Evolutionary conservation across 2,888 invertebrate species (phyloP).

Genomic region (Diarsia rubi): DNA sequence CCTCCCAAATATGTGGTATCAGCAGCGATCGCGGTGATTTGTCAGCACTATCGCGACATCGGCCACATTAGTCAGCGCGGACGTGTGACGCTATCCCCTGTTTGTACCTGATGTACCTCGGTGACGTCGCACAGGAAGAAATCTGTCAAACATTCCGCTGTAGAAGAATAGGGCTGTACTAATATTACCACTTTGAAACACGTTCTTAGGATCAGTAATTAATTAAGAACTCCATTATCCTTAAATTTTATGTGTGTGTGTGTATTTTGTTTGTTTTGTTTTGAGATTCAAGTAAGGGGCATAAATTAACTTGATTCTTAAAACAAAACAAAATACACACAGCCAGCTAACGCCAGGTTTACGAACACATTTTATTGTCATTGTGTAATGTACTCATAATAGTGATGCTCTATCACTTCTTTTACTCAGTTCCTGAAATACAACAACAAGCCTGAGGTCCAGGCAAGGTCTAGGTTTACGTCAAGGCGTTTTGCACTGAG

Average conservation of each 20-base stretch:
- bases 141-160: conserved; percentile 53
- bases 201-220: background rate
- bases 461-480: background rate
- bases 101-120: background rate
- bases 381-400: background rate
- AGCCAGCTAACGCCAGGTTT: background rate
- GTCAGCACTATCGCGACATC: conserved; percentile 63
- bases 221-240: background rate
- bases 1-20: conserved; percentile 39
- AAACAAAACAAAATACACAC: no score
- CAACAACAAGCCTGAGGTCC: background rate
- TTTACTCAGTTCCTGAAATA: background rate
- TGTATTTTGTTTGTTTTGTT: background rate
- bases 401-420: background rate
- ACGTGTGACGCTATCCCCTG: background rate
- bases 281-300: background rate
- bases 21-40: conserved; percentile 54
- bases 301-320: no score
- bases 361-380: background rate
- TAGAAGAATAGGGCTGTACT: background rate
- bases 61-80: conserved; percentile 47
- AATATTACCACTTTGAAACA: conserved; percentile 2
- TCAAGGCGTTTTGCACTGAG: background rate
- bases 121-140: conserved; percentile 49
- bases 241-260: background rate